Base-by-base conservation (phyloP, 2,113 vertebrate genomes). In the Tylochromis polylepis region DNA sequence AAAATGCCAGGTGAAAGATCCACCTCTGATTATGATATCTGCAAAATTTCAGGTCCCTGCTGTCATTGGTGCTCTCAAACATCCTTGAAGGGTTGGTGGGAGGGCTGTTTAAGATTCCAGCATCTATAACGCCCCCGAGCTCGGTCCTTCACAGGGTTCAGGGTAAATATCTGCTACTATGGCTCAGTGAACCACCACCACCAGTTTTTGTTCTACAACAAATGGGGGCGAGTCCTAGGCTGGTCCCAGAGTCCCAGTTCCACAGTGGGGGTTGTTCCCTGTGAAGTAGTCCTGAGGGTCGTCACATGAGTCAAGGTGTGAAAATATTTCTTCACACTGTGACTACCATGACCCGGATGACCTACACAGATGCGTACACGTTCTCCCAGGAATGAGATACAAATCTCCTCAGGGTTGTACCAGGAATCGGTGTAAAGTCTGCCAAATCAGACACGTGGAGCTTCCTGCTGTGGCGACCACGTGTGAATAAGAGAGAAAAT, bases 331-430 rank as follows among this genome's bases (percentile, higher is more conserved):
- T 60, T 60, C 58, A 36, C 55, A 0, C 22, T 3, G 5, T 15
- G 57, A 58, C 24, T 15, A 29, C 60, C 0, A 0, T 65, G 0
- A 38, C 31, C 60, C 6, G 3, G 31, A 8, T 8, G 31, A 0
- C 41, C 41, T 43, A 46, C 60, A 38, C 60, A 14, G 6, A n/a
- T 18, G 8, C 1, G 60, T 65, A 22, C 59, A 2, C 31, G 6
- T 65, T 31, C 31, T 36, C 18, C 59, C 29, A 9, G 58, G 8
- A 0, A 5, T 0, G 27, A 60, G 0, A 16, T 7, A 0, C 8
- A 7, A 8, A 18, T 18, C 27, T 12, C 65, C 5, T 6, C n/a
- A 14, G 65, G 12, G n/a, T 24, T 24, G 36, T 36, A 43, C 12
- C 62, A 41, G 22, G 11, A 41, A 22, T 22, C 12, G 3, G 65